Evolutionary conservation across 1,140 invertebrate species (phyloP), one percentile per base, ranked within the genome.

Genomic region (Drosophila malerkotliana): DNA sequence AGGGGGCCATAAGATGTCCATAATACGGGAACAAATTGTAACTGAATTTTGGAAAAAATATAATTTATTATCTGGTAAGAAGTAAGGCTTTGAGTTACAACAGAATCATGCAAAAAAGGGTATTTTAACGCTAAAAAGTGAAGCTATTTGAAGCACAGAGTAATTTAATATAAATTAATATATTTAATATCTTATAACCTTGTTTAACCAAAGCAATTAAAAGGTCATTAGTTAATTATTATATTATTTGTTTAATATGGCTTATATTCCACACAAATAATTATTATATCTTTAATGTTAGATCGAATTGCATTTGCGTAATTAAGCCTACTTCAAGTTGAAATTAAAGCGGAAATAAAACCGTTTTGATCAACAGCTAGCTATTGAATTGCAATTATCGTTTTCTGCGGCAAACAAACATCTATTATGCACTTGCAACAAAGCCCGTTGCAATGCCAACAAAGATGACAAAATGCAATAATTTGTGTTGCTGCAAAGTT

Each of bases 401-500:
- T 68, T 63, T 10, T 26, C 54, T 30, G 57, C 56, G 14, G 24
- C 24, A 63, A 67, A 69, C 63, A 56, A 69, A 69, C 32, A 69
- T 69, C 51, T 69, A 69, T 69, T 69, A 57, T 68, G 44, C 63
- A 32, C 51, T 49, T 49, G 28, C 10, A 61, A 51, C 51, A 62
- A 53, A 54, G 51, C n/a, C 51, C 58, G 32, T 52, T 48, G 45
- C 32, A 55, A 62, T 18, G 47, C 4, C 49, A 74, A 56, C 57
- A 63, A 51, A 63, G 47, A 75, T 68, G 56, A 57, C 80, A 80
- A 55, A 87, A 76, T 81, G 73, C 63, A 77, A 81, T 85, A 81
- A 87, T 85, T 85, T 77, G 54, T 60, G 62, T 44, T 63, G 59
- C 39, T 66, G 81, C 67, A 81, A 85, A 85, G 68, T 85, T 87